Conservation (phyloP, 2,888 invertebrate genomes). For the Copidosoma aretas region DNA sequence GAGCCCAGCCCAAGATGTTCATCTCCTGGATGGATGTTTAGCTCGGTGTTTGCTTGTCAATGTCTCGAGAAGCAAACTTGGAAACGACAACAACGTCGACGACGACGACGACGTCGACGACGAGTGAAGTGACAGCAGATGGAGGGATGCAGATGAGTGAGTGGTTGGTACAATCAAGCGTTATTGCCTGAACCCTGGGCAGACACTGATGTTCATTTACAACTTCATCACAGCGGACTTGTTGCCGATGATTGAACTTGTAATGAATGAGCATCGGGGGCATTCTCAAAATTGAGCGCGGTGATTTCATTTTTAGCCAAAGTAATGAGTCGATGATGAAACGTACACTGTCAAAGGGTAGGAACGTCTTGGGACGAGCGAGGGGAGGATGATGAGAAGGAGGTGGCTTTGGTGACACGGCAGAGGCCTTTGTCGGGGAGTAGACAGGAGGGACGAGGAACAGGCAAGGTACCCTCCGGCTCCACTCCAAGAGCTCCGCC, state of each 20-base stretch:
- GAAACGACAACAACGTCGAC: neutral
- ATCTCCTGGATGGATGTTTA: neutral
- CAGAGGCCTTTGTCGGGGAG: neutral
- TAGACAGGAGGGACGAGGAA: neutral
- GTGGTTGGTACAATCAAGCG: no score
- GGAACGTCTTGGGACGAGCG: neutral
- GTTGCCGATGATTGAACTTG: no score
- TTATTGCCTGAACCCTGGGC: no score
- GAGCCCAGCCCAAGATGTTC: no score
- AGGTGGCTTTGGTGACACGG: neutral
- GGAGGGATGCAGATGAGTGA: neutral
- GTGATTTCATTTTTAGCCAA: no score
- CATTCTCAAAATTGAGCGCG: no score
- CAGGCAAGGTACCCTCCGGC: neutral
- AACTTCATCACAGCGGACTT: no score
- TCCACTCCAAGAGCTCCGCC: constrained; percentile 22
- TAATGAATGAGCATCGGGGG: no score
- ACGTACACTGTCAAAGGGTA: no score
- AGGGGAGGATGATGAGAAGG: neutral
- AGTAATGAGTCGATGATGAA: no score
- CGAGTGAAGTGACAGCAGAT: neutral
- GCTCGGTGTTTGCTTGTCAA: constrained; percentile 28
- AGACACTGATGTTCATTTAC: no score
- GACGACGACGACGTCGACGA: neutral
- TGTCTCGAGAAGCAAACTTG: constrained; percentile 18